Evolutionary conservation across 2,888 invertebrate species (phyloP).

Genomic region (Dolomedes plantarius): DNA sequence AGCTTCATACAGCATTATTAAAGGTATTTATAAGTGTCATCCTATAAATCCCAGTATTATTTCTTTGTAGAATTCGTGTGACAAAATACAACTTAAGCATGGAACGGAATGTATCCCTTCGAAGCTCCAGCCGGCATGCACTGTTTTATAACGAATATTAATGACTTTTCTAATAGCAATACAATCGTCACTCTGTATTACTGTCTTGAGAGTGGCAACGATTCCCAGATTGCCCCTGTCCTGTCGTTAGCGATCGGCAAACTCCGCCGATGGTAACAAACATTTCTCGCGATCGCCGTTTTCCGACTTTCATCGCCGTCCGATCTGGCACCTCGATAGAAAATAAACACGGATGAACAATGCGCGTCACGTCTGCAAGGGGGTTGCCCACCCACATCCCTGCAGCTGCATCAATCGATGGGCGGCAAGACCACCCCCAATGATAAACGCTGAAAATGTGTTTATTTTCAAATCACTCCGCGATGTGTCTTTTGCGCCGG

Average conservation of each 20-base stretch:
- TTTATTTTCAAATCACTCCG: slow-evolving; percentile 12
- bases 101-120: too few relatives aligned
- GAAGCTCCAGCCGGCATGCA: too few relatives aligned
- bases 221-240: neutral
- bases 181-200: too few relatives aligned
- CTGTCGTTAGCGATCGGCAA: neutral
- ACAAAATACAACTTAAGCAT: too few relatives aligned
- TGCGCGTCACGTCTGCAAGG: slow-evolving; percentile 26
- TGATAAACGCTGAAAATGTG: neutral
- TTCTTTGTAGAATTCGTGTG: too few relatives aligned
- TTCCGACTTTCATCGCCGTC: slow-evolving; percentile 25
- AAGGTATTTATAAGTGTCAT: too few relatives aligned
- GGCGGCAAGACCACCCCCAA: slow-evolving; percentile 45
- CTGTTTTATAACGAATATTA: too few relatives aligned
- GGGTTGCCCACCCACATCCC: neutral
- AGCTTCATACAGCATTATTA: too few relatives aligned
- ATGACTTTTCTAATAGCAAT: too few relatives aligned
- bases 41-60: too few relatives aligned
- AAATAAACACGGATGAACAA: slow-evolving; percentile 44
- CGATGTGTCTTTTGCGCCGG: too few relatives aligned
- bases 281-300: slow-evolving; percentile 37
- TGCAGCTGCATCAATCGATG: slow-evolving; percentile 54
- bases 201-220: too few relatives aligned
- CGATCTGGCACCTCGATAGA: slow-evolving; percentile 17
- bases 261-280: neutral